Evolutionary conservation across 2,888 invertebrate genomes (phyloP), one percentile per base, ranked within the genome.

Genomic region (Eurytoma californica): DNA sequence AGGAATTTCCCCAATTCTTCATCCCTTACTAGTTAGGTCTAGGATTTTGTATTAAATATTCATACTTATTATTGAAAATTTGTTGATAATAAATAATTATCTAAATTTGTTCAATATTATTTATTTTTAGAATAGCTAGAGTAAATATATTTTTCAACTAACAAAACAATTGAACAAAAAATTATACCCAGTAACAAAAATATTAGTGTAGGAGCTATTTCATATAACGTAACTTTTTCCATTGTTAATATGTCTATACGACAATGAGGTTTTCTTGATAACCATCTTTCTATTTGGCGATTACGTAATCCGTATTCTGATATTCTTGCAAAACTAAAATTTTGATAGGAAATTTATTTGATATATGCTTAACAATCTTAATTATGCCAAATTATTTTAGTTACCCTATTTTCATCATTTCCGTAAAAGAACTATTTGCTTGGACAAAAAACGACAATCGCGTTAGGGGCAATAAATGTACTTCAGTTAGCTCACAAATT

Each of bases 221-320:
- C 58, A 58, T 24, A 20, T 2, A 58, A 13, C 2, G 58, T 12
- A 20, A 58, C 24, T 58, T 58, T 2, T 20, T 86, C 83, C 24
- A 86, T 82, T 3, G 84, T 85, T 9, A 85, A 79, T 14, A 85
- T 82, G 0, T 83, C 82, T 14, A 84, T 81, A 30, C 85, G 77
- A 24, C 88, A 88, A 7, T 85, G 84, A 7, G 88, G 88, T 14
- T 83, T 86, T 66, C 84, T 85, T 12, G 88, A 84, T 39, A 83
- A 83, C 87, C 87, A 88, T 28, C 84, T 82, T 47, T 85, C 86
- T n/a, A 86, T 76, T 65, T 86, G 85, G 18, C 88, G 85, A 68
- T 81, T 58, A 5, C 20, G 58, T 58, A 58, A 4, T 58, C 58
- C 20, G 5, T 12, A 5, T 58, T 58, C 20, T 13, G 58, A 4